A percentile compares a stretch with the other conserved stretches of the same genome.
Evolutionary conservation across 1,140 invertebrate species (phyloP).

Genomic region (Liolophura sinensis): DNA sequence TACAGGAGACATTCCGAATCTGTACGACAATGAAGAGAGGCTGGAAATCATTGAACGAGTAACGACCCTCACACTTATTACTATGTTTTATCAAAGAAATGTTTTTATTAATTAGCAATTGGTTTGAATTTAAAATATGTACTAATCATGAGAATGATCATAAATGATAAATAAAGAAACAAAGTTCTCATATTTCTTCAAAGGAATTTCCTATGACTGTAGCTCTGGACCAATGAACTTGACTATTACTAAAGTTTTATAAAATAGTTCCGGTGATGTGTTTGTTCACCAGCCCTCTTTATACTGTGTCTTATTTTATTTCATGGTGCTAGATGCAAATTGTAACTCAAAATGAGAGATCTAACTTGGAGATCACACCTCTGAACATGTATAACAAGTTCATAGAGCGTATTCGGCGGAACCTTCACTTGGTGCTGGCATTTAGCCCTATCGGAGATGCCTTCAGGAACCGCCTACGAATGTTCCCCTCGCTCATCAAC

Average conservation of each 20-base stretch:
- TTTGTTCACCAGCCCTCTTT: background rate
- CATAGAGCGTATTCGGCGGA: constrained; percentile 52
- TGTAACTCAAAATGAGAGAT: constrained; percentile 47
- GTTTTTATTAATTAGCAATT: background rate
- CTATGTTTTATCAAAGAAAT: constrained; percentile 2
- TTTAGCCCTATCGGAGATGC: constrained; percentile 59
- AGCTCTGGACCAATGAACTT: background rate
- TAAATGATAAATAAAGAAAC: no score
- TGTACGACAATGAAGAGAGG: constrained; percentile 58
- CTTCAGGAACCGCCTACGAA: constrained; percentile 55
- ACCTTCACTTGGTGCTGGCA: constrained; percentile 57
- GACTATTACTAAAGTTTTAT: no score
- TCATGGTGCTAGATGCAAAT: constrained; percentile 49
- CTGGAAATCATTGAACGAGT: constrained; percentile 58
- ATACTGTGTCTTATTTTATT: constrained; percentile 1
- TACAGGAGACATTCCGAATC: constrained; percentile 58
- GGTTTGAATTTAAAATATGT: no score
- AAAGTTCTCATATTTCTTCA: no score
- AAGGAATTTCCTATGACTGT: background rate
- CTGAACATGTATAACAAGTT: constrained; percentile 60
- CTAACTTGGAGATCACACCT: constrained; percentile 52
- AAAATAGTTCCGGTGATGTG: no score
- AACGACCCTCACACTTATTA: background rate
- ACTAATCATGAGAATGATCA: no score
- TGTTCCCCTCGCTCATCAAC: constrained; percentile 60